These are phyloP conservation scores for Aphelinus atriplicis DNA, from an alignment of 1,140 invertebrate species.

Conservation along the genomic window DNA sequence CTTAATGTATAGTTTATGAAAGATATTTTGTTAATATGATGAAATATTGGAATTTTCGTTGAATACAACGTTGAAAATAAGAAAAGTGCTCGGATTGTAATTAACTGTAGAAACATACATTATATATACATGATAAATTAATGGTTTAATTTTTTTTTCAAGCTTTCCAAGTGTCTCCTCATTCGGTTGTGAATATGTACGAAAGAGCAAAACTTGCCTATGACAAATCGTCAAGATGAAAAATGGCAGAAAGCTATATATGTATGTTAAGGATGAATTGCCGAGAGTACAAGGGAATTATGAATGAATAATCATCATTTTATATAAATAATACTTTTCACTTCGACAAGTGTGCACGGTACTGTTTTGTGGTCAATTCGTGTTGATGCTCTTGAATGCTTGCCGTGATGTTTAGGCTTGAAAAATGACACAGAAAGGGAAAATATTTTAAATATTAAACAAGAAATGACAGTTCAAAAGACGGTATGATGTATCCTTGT, in stretches of 20 bases:
- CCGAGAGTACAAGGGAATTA: too few relatives aligned
- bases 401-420: constrained; percentile 21
- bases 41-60: constrained; percentile 21
- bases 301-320: not conserved
- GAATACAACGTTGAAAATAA: constrained; percentile 9
- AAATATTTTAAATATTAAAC: constrained; percentile 35
- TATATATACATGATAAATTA: constrained; percentile 5
- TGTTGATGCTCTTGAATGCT: constrained; percentile 24
- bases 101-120: too few relatives aligned
- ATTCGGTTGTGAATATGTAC: constrained; percentile 60
- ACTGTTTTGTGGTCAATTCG: constrained; percentile 14
- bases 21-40: not conserved
- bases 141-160: constrained; percentile 20
- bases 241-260: constrained; percentile 25
- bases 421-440: constrained; percentile 9
- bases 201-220: constrained; percentile 29
- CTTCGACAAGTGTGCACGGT: constrained; percentile 31
- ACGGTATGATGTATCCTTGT: constrained; percentile 38
- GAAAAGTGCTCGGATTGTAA: not conserved
- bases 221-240: constrained; percentile 4
- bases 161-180: constrained; percentile 48
- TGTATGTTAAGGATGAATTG: constrained; percentile 15
- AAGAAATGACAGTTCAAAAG: constrained; percentile 33
- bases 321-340: constrained; percentile 33
- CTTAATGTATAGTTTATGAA: constrained; percentile 1